Percentiles rank a stretch among this genome's conserved stretches.
phyloP scores from a whole-genome alignment of 1,140 invertebrate genomes.

The Diuraphis noxia region DNA sequence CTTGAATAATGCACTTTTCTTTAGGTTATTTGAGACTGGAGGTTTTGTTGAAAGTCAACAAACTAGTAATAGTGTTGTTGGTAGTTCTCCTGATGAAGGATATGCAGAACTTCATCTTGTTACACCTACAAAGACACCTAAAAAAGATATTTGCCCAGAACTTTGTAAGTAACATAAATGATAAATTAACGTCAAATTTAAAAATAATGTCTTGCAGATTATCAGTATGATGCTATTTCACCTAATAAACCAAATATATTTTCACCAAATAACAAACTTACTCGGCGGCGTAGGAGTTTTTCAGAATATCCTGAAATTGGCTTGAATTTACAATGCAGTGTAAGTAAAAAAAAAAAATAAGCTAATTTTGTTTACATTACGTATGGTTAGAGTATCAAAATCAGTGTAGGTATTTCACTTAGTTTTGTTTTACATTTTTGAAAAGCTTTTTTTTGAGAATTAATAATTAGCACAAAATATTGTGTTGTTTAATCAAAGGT shows the following conservation, averaged over 20 bases:
- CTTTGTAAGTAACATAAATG: slow-evolving; percentile 18
- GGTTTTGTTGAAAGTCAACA: slow-evolving; percentile 46
- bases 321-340: slow-evolving; percentile 42
- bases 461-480: slow-evolving; percentile 4
- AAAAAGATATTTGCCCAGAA: slow-evolving; percentile 6
- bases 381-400: slow-evolving; percentile 24
- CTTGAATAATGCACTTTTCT: not conserved
- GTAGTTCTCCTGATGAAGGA: slow-evolving; percentile 48
- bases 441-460: slow-evolving; percentile 45
- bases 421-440: slow-evolving; percentile 47
- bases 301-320: slow-evolving; percentile 47
- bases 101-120: slow-evolving; percentile 37
- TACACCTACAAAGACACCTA: slow-evolving; percentile 34
- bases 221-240: slow-evolving; percentile 7
- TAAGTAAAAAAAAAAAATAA: slow-evolving; percentile 28
- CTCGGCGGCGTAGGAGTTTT: slow-evolving; percentile 37
- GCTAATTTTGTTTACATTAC: slow-evolving; percentile 47
- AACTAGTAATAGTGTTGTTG: slow-evolving; percentile 33
- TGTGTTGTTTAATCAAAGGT: slow-evolving; percentile 39
- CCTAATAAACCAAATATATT: slow-evolving; percentile 42
- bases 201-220: not conserved
- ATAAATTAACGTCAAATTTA: not conserved
- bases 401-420: slow-evolving; percentile 34
- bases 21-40: slow-evolving; percentile 41
- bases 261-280: slow-evolving; percentile 39